These are phyloP conservation scores for Drosophila siamana DNA, from an alignment of 2,888 invertebrate genomes.

Conservation along the genomic window DNA sequence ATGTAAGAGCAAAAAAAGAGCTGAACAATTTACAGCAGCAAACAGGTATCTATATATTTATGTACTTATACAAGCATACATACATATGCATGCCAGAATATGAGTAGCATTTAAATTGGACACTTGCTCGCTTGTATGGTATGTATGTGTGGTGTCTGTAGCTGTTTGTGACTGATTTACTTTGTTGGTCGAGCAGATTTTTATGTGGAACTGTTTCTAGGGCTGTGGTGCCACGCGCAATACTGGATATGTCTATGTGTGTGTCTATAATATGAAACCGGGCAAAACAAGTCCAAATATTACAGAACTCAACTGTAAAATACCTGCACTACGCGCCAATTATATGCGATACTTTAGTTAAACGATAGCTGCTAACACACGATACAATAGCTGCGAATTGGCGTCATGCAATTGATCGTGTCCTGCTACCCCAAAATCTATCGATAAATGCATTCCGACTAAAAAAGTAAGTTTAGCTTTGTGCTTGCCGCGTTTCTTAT, in stretches of 20 bases:
- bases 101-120: constrained; percentile 31
- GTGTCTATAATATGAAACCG: constrained; percentile 16
- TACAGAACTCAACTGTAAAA: constrained; percentile 14
- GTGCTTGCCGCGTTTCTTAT: constrained; percentile 1
- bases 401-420: constrained; percentile 6
- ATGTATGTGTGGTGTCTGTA: constrained; percentile 8
- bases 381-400: neutral
- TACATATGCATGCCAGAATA: constrained; percentile 18
- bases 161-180: constrained; percentile 40
- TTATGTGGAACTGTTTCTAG: constrained; percentile 47
- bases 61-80: constrained; percentile 9
- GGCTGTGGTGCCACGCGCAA: constrained; percentile 56
- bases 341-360: neutral
- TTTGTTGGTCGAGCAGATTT: constrained; percentile 65
- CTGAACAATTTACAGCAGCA: constrained; percentile 41
- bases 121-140: constrained; percentile 24
- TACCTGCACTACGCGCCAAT: constrained; percentile 29
- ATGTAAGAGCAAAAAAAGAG: constrained; percentile 56
- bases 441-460: constrained; percentile 2
- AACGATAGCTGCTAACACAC: neutral
- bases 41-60: constrained; percentile 57
- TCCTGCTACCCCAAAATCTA: neutral
- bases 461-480: neutral
- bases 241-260: constrained; percentile 6
- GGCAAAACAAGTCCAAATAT: constrained; percentile 23